Conservation (phyloP, 2,113 vertebrate genomes). For the Cynoglossus semilaevis region DNA sequence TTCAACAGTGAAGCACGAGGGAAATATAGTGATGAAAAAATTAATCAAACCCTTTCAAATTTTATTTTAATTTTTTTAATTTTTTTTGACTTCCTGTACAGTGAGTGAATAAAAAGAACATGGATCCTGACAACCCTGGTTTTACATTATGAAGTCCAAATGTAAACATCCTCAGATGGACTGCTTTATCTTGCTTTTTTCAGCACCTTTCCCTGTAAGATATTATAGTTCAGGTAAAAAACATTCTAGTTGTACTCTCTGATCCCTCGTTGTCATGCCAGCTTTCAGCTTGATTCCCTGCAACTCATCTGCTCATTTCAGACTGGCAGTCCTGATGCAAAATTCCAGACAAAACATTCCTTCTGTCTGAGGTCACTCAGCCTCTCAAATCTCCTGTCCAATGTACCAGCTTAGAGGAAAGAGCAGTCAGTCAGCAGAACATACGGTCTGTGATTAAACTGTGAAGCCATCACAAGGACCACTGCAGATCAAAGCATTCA, state of each 20-base stretch:
- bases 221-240: neutral
- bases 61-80: too few species aligned
- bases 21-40: too few species aligned
- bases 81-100: too few species aligned
- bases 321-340: conserved; percentile 50
- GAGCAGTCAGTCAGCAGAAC: conserved; percentile 50
- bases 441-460: conserved; percentile 16
- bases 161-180: too few species aligned
- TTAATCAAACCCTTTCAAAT: too few species aligned
- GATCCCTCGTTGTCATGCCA: conserved; percentile 19
- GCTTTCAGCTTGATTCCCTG: conserved; percentile 1
- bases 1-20: too few species aligned
- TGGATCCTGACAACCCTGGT: too few species aligned
- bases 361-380: conserved; percentile 67
- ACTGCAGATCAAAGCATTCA: conserved; percentile 14
- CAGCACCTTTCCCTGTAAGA: neutral
- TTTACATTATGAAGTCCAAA: too few species aligned
- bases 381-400: conserved; percentile 62
- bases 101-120: too few species aligned
- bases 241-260: neutral
- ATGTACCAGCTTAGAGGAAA: conserved; percentile 58
- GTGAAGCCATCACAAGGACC: conserved; percentile 30
- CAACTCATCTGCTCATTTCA: conserved; percentile 11
- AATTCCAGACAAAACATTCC: conserved; percentile 74
- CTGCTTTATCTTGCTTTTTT: neutral